Conservation (phyloP, 2,797 vertebrate species). For the Oreortyx pictus region DNA sequence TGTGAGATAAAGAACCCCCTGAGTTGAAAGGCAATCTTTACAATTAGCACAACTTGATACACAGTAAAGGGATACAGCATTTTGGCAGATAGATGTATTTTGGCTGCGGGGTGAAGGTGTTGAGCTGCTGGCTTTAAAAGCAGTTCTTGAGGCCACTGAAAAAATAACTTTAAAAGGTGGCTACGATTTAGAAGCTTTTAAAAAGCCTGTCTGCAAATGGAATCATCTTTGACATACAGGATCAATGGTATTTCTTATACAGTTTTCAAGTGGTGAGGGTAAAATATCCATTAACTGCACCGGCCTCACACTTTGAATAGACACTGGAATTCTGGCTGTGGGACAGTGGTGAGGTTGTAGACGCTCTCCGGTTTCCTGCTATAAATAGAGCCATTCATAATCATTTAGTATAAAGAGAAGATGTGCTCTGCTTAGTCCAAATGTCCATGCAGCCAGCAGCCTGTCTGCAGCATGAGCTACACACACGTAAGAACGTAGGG, state of each 20-base stretch:
- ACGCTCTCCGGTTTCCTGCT: background rate
- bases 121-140: background rate
- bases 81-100: background rate
- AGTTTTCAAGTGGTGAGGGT: background rate
- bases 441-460: background rate
- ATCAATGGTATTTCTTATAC: background rate
- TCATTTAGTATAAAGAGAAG: background rate
- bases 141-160: background rate
- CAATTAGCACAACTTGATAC: background rate
- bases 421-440: fast-evolving
- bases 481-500: background rate
- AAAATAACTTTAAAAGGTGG: background rate
- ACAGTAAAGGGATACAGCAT: background rate
- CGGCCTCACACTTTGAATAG: background rate
- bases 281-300: background rate
- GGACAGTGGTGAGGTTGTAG: background rate
- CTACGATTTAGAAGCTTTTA: fast-evolving
- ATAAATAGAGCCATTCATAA: background rate
- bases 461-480: background rate
- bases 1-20: background rate
- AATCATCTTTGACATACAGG: background rate
- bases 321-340: background rate
- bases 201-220: background rate
- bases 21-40: background rate
- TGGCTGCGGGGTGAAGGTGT: background rate